Conservation (phyloP, 2,113 vertebrate species). For the Rhinolophus sinicus region DNA sequence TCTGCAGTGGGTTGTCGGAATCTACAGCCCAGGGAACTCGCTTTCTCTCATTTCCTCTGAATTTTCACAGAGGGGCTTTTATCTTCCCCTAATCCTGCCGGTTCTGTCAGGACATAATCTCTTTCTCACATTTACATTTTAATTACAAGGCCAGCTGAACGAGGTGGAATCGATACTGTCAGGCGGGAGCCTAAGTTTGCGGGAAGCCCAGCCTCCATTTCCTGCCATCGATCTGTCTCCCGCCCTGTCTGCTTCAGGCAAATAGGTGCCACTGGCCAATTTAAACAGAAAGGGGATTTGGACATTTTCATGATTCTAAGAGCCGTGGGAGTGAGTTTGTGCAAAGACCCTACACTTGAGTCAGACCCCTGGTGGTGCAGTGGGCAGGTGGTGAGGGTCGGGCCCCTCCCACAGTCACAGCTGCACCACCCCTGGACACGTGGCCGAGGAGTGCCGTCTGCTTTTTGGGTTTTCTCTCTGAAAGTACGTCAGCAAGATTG, state of each 20-base stretch:
- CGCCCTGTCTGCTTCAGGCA: constrained; percentile 88
- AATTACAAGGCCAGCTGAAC: constrained; percentile 99
- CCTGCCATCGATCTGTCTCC: constrained; percentile 91
- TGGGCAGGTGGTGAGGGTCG: no score
- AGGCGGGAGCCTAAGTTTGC: constrained; percentile 87
- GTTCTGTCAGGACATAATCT: constrained; percentile 99
- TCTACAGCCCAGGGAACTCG: no score
- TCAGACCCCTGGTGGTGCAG: fast-evolving
- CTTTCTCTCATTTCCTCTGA: constrained; percentile 80
- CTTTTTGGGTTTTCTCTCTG: constrained; percentile 19
- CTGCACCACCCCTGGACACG: neutral
- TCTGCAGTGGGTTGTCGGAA: no score
- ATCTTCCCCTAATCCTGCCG: constrained; percentile 94
- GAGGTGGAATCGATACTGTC: constrained; percentile 95
- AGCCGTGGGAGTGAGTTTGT: constrained; percentile 33
- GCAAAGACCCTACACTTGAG: neutral
- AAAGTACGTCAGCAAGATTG: constrained; percentile 57
- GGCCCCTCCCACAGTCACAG: no score
- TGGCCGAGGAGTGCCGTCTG: neutral
- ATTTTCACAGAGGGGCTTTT: constrained; percentile 91
- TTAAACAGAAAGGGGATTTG: constrained; percentile 85
- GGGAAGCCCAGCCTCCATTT: constrained; percentile 88
- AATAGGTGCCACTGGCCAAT: constrained; percentile 90
- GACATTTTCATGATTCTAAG: constrained; percentile 69
- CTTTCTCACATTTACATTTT: constrained; percentile 99